These are phyloP conservation scores for Brachyalestes nurse DNA, from an alignment of 2,797 vertebrate species.

Conservation along the genomic window DNA sequence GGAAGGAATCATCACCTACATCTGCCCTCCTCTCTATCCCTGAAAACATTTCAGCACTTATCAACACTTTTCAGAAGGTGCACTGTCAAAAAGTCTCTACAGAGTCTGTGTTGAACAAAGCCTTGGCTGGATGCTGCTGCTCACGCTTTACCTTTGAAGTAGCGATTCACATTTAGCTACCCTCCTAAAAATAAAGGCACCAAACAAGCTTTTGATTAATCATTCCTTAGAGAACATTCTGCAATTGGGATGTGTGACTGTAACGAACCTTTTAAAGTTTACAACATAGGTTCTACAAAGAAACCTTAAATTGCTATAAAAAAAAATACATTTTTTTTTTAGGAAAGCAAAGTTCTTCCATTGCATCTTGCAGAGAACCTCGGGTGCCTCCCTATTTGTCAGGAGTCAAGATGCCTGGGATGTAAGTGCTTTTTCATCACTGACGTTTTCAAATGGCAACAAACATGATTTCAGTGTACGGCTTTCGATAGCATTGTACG, in stretches of 20 bases:
- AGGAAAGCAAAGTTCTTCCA: too few species aligned
- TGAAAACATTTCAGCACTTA: background rate
- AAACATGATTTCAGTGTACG: background rate
- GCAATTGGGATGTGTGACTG: too few species aligned
- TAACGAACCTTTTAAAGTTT: too few species aligned
- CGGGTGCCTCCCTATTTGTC: background rate
- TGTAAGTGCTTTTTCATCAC: background rate
- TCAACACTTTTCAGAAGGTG: background rate
- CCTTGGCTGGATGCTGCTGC: background rate
- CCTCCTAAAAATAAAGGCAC: too few species aligned
- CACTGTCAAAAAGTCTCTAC: background rate
- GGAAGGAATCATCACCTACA: background rate
- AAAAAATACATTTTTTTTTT: too few species aligned
- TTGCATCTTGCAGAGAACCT: too few species aligned
- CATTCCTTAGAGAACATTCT: too few species aligned
- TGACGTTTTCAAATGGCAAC: background rate
- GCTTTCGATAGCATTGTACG: background rate
- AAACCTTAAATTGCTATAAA: too few species aligned
- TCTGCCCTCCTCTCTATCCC: background rate
- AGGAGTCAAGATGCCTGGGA: background rate
- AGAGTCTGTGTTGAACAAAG: background rate
- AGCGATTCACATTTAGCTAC: too few species aligned
- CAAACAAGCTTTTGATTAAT: too few species aligned
- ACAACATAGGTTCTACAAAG: too few species aligned
- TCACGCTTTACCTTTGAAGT: background rate